Evolutionary conservation across 1,140 invertebrate species (phyloP).

Genomic region (Bicyclus anynana): DNA sequence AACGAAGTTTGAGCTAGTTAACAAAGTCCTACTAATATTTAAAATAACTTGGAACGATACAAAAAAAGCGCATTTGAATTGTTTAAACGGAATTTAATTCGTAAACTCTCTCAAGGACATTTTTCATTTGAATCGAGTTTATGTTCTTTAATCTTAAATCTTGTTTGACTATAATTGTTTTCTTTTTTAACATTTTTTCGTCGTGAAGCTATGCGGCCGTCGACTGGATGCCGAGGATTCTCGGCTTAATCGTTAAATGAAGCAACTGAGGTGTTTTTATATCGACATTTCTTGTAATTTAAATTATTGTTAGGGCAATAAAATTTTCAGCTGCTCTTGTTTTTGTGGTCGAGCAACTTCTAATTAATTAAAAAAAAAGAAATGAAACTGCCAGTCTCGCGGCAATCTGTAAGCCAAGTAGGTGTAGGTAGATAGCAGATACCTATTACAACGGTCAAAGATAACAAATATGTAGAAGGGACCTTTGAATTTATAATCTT

Average conservation of each 20-base stretch:
- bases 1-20: too few species aligned
- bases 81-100: background rate
- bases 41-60: too few species aligned
- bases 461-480: too few species aligned
- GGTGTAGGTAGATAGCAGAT: too few species aligned
- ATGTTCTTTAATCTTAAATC: background rate
- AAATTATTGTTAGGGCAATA: background rate
- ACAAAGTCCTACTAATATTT: too few species aligned
- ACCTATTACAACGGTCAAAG: too few species aligned
- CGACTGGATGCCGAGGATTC: conserved; percentile 1
- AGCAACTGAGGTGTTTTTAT: conserved; percentile 18
- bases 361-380: background rate
- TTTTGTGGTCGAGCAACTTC: background rate
- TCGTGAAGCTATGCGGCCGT: conserved; percentile 14
- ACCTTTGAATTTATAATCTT: too few species aligned
- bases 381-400: too few species aligned
- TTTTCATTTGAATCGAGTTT: background rate
- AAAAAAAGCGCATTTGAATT: too few species aligned
- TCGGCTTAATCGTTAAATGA: conserved; percentile 13
- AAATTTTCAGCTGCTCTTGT: background rate
- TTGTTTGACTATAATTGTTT: conserved; percentile 4
- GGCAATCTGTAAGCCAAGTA: too few species aligned
- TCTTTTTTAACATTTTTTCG: conserved; percentile 23
- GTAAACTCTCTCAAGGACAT: background rate
- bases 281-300: background rate